A percentile compares a stretch with the other conserved stretches of the same genome.
Evolutionary conservation across 2,113 vertebrate species (phyloP).

Genomic region (Haemorhous mexicanus): DNA sequence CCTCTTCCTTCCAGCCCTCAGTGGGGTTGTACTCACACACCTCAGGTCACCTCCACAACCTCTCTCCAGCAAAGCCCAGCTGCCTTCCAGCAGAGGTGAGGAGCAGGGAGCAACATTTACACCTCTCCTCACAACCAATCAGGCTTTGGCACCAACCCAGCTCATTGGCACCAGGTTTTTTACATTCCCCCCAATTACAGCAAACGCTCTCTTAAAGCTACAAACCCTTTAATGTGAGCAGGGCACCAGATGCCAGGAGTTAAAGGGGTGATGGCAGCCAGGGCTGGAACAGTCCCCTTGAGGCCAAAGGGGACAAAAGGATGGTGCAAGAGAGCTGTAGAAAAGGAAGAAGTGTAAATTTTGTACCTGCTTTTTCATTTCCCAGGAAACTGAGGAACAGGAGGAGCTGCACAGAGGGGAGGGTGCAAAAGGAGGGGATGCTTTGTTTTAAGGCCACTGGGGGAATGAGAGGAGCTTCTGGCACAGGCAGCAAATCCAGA

Average conservation of each 20-base stretch:
- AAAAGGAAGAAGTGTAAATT: not conserved
- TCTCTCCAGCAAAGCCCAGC: not conserved
- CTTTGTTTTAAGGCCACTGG: fast-evolving
- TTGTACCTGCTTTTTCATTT: not conserved
- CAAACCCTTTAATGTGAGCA: not conserved
- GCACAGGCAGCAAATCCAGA: not conserved
- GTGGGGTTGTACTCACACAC: not conserved
- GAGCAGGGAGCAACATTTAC: not conserved
- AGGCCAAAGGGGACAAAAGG: not conserved
- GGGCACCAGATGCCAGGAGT: not conserved
- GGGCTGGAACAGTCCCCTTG: too few species aligned
- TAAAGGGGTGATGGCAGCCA: not conserved
- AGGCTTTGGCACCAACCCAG: not conserved
- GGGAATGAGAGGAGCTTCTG: not conserved
- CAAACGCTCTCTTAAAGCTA: not conserved
- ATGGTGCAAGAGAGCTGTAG: not conserved
- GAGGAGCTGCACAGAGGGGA: not conserved
- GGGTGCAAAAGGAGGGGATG: not conserved
- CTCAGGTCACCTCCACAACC: not conserved
- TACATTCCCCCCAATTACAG: not conserved
- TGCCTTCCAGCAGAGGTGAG: not conserved
- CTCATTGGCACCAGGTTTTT: slow-evolving; percentile 37
- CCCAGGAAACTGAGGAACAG: not conserved
- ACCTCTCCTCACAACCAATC: not conserved
- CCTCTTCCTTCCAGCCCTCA: not conserved